phyloP scores from a whole-genome alignment of 2,888 invertebrate species.

The Doris montereyensis region DNA sequence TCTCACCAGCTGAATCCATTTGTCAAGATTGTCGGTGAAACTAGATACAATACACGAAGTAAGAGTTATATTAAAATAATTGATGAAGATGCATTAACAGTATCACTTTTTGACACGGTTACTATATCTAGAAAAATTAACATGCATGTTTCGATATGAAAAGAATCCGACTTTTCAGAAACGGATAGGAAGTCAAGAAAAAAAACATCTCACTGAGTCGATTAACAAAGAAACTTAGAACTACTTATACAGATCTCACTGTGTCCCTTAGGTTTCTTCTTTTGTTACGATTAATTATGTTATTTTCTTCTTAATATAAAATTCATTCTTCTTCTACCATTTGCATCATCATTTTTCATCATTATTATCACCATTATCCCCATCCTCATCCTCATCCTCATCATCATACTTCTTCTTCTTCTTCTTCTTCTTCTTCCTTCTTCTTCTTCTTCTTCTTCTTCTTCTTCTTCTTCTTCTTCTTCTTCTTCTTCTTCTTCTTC shows the following conservation, averaged over 20 bases:
- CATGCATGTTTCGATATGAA: not conserved
- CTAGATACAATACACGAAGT: slow-evolving; percentile 91
- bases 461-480: not conserved
- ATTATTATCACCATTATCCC: not conserved
- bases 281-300: too few relatives aligned
- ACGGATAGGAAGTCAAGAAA: too few relatives aligned
- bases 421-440: not conserved
- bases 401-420: not conserved
- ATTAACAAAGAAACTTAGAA: too few relatives aligned
- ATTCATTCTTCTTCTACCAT: too few relatives aligned
- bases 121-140: not conserved
- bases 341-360: not conserved
- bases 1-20: slow-evolving; percentile 89
- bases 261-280: too few relatives aligned
- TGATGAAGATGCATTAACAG: not conserved
- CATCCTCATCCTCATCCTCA: not conserved
- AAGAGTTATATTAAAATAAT: slow-evolving; percentile 50
- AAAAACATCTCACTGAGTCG: too few relatives aligned
- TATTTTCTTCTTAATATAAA: too few relatives aligned
- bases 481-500: not conserved
- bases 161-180: too few relatives aligned
- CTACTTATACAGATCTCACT: too few relatives aligned
- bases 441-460: not conserved
- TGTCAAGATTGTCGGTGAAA: slow-evolving; percentile 84
- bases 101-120: too few relatives aligned